Percentiles rank a stretch among this genome's conserved stretches.
phyloP scores from a whole-genome alignment of 2,113 vertebrate species.

The Gorsachius goisagi region DNA sequence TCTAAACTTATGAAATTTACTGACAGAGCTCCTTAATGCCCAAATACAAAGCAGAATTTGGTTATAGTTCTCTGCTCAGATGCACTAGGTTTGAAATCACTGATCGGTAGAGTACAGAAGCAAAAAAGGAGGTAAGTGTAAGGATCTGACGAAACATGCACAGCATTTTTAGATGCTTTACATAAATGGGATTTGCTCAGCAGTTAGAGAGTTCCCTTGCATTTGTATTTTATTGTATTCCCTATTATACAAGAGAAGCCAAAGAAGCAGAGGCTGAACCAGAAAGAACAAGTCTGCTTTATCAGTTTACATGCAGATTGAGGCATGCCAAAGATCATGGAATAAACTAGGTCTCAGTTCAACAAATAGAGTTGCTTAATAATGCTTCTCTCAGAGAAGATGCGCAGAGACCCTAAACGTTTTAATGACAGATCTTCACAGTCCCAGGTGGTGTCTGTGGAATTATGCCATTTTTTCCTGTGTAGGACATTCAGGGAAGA shows the following conservation, averaged over 20 bases:
- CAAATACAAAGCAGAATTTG: not conserved
- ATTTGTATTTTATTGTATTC: constrained; percentile 17
- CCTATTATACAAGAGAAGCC: constrained; percentile 9
- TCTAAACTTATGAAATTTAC: not conserved
- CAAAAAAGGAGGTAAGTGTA: constrained; percentile 19
- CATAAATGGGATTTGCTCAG: not conserved
- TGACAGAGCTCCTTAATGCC: not conserved
- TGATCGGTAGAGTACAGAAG: not conserved
- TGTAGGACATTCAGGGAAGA: constrained; percentile 15
- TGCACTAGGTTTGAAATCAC: not conserved
- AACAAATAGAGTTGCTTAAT: constrained; percentile 32
- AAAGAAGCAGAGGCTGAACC: constrained; percentile 18
- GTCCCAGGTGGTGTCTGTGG: constrained; percentile 42
- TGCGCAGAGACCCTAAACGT: not conserved
- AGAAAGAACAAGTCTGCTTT: constrained; percentile 57
- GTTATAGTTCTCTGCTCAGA: not conserved
- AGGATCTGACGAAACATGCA: not conserved
- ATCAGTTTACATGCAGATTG: constrained; percentile 4
- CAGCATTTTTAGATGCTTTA: not conserved
- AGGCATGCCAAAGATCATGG: constrained; percentile 18
- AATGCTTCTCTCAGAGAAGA: constrained; percentile 18
- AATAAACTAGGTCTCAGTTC: constrained; percentile 38
- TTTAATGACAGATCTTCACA: constrained; percentile 37
- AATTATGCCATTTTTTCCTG: constrained; percentile 49
- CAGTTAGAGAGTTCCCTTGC: not conserved